A percentile compares a stretch with the other conserved stretches of the same genome.
Conservation (phyloP, 2,113 vertebrate species). For the Phrynosoma platyrhinos region DNA sequence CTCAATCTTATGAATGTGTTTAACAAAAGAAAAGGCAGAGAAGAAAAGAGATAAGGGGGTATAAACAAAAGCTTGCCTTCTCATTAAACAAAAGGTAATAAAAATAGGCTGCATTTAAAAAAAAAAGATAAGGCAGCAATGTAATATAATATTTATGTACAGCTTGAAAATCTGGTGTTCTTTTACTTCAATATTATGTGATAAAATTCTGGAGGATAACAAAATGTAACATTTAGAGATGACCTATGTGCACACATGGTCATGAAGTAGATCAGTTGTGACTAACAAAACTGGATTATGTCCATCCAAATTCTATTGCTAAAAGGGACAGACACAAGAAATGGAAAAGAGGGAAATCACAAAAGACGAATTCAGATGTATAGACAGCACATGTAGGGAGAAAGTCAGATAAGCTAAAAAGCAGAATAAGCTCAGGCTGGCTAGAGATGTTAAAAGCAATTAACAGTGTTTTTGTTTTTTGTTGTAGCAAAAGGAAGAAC, state of each 20-base stretch:
- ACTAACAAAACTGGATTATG: background rate
- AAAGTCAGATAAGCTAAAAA: no score
- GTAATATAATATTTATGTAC: slow-evolving; percentile 46
- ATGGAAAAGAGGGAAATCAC: no score
- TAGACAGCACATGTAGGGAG: no score
- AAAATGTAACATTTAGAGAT: slow-evolving; percentile 48
- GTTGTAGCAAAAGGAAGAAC: no score
- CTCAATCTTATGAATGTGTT: slow-evolving; percentile 50
- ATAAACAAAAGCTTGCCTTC: slow-evolving; percentile 47
- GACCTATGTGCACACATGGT: no score
- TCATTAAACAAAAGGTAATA: slow-evolving; percentile 55
- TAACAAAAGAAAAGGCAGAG: slow-evolving; percentile 28
- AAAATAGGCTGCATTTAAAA: slow-evolving; percentile 39
- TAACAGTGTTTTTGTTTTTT: no score
- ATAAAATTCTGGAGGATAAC: slow-evolving; percentile 41
- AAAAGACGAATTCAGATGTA: no score
- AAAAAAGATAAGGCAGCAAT: slow-evolving; percentile 24
- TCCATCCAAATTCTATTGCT: background rate
- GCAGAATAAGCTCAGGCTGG: no score
- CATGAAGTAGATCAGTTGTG: background rate
- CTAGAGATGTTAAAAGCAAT: no score
- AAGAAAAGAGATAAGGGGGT: slow-evolving; percentile 22
- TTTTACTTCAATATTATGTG: slow-evolving; percentile 43
- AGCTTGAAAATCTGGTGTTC: slow-evolving; percentile 35
- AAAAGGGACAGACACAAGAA: no score